Base-by-base conservation (phyloP, 2,797 vertebrate genomes). In the Lepilemur septentrionalis region DNA sequence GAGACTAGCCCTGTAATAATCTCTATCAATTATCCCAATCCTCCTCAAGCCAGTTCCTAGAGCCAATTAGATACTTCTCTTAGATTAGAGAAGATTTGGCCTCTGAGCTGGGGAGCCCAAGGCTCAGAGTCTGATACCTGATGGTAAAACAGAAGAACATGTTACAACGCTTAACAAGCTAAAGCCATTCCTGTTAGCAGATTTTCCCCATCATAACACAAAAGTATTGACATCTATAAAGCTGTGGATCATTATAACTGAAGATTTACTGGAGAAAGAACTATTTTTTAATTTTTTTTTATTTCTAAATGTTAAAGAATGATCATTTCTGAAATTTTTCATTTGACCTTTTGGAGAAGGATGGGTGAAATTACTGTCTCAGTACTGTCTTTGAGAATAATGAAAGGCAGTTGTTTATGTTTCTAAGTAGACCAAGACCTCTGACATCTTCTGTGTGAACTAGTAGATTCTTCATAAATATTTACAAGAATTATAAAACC, bases 351-450 rank as follows among this genome's bases (percentile, higher is more conserved):
- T 85, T 84, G 23, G 9, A 92, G 20, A 84, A 55, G 8, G 13
- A 15, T 78, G 7, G 23, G 4, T 96, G 17, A 97, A 96, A 73
- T 72, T 92, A 52, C 55, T 73, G 28, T 41, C 78, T 48, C n/a
- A 30, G 4, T 30, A 59, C 73, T 72, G 10, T 25, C 83, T 83
- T 82, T 92, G 28, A 89, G 7, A 41, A 79, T 80, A 59, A 91
- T 82, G 41, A 91, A 81, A 82, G 43, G n/a, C 28, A 96, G 38
- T 67, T 76, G 23, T 96, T 89, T 92, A 41, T 81, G 73, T 97
- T 92, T 83, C 43, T 38, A 87, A 92, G 41, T 38, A 94, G 22
- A 69, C 7, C 17, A 20, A 90, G 41, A 88, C 48, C 70, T 96
- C 72, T 65, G 72, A 57, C n/a, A 73, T 92, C n/a, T n/a, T 72